Conservation (phyloP, 1,140 invertebrate genomes). For the Halesus radiatus region DNA sequence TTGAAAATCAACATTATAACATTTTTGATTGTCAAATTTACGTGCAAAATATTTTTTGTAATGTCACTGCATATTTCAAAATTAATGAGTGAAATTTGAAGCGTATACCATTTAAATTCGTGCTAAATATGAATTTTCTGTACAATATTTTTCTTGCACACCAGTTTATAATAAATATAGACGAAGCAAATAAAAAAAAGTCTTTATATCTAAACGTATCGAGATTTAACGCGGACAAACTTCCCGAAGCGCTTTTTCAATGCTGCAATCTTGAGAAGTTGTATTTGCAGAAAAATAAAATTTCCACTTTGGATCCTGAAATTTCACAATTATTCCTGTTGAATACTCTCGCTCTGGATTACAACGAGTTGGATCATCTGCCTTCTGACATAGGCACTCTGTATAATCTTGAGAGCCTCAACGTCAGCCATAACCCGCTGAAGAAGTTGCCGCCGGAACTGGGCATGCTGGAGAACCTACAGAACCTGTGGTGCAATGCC, state of each 20-base stretch:
- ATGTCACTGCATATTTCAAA: too few relatives aligned
- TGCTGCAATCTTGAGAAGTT: slow-evolving; percentile 2
- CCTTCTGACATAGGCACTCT: background rate
- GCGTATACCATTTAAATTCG: too few relatives aligned
- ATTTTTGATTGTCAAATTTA: too few relatives aligned
- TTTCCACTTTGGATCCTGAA: background rate
- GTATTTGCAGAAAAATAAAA: slow-evolving; percentile 34
- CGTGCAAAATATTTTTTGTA: too few relatives aligned
- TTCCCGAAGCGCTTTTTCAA: slow-evolving; percentile 8
- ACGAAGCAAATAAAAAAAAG: slow-evolving; percentile 7
- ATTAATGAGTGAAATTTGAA: too few relatives aligned
- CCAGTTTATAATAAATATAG: background rate
- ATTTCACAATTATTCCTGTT: background rate
- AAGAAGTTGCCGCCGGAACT: background rate
- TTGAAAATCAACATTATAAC: too few relatives aligned
- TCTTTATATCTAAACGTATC: slow-evolving; percentile 8
- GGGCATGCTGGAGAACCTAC: background rate
- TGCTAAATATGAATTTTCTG: too few relatives aligned
- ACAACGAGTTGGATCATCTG: background rate
- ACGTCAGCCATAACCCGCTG: slow-evolving; percentile 25
- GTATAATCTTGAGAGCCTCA: background rate
- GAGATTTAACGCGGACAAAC: background rate
- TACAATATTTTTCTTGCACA: background rate
- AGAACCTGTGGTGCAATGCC: slow-evolving; percentile 13
- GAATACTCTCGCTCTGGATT: slow-evolving; percentile 8